Evolutionary conservation across 2,888 invertebrate genomes (phyloP), one percentile per base, ranked within the genome.

Genomic region (Eilema sororculum): DNA sequence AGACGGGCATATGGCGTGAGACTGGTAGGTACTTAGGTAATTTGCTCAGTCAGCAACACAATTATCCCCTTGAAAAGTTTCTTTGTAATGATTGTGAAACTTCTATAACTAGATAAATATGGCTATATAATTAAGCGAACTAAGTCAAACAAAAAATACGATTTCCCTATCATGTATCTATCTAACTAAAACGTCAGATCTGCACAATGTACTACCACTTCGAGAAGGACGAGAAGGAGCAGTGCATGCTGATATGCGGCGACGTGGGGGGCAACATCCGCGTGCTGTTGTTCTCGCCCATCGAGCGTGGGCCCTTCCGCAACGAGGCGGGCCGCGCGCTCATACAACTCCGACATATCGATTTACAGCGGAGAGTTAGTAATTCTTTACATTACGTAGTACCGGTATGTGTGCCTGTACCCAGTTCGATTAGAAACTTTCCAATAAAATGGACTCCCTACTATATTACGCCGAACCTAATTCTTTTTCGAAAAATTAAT

Each of bases 201-300:
- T 92, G 93, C 83, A 89, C 94, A 30, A 92, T 95, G 94, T 80
- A 95, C 87, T 97, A 97, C 89, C 96, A 96, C 84, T 97, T 97
- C 86, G 90, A 95, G 78, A 86, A 92, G 78, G 94, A 96, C 78
- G 82, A 90, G n/a, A 91, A 94, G 10, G 96, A 96, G 79, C 92
- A 96, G 46, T 96, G 97, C 24, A 96, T 96, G 73, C 89, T 98
- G 74, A 88, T 98, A 41, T 94, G 97, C 75, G 98, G 98, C 0
- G 98, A 98, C 88, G 96, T 96, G 83, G 96, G 96, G 3, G 98
- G 98, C 13, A 96, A 96, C 86, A 95, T 98, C 30, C 96, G 96
- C 69, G 92, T 97, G 62, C 91, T 98, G 70, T 91, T 94, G 67
- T 97, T 97, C 88, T 96, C 96, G 41, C 93, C 97, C 0, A 82